Percentiles rank a stretch among this genome's conserved stretches.
Evolutionary conservation across 2,797 vertebrate genomes (phyloP).

Genomic region (Chaetodon trifasciatus): DNA sequence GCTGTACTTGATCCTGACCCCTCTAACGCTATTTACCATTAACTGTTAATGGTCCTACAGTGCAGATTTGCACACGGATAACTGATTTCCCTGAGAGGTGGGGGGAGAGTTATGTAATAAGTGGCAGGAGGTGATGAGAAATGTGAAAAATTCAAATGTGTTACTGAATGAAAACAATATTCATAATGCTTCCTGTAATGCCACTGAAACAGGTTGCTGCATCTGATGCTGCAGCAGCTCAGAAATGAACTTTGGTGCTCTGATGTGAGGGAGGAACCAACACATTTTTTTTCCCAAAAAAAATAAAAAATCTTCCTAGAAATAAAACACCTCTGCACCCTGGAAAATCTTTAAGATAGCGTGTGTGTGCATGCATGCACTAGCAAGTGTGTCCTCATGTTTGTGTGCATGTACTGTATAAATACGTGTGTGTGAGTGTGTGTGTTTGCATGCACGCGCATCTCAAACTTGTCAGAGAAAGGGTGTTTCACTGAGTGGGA

Average conservation of each 20-base stretch:
- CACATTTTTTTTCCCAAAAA: neutral
- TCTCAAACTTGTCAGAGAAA: slow-evolving; percentile 62
- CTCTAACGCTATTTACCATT: slow-evolving; percentile 31
- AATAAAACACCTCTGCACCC: slow-evolving; percentile 56
- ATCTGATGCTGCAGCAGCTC: slow-evolving; percentile 9
- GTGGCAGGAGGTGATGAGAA: slow-evolving; percentile 45
- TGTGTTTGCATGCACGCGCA: slow-evolving; percentile 16
- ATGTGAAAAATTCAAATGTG: slow-evolving; percentile 40
- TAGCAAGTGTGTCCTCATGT: neutral
- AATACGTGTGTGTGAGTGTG: slow-evolving; percentile 20
- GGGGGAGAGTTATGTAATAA: slow-evolving; percentile 50
- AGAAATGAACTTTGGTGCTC: slow-evolving; percentile 17
- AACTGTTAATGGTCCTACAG: slow-evolving; percentile 34
- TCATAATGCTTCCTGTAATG: slow-evolving; percentile 20
- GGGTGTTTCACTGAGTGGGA: slow-evolving; percentile 87
- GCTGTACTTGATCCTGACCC: slow-evolving; percentile 31
- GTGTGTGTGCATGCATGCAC: slow-evolving; percentile 12
- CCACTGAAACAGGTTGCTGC: slow-evolving; percentile 11
- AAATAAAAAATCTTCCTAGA: slow-evolving; percentile 31
- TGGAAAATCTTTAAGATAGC: slow-evolving; percentile 31
- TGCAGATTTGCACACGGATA: neutral
- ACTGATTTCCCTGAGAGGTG: slow-evolving; percentile 18
- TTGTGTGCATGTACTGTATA: neutral
- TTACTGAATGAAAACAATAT: slow-evolving; percentile 54
- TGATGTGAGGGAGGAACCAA: slow-evolving; percentile 25